These are phyloP conservation scores for Leptinotarsa juncta DNA, from an alignment of 2,888 invertebrate species.

Conservation along the genomic window DNA sequence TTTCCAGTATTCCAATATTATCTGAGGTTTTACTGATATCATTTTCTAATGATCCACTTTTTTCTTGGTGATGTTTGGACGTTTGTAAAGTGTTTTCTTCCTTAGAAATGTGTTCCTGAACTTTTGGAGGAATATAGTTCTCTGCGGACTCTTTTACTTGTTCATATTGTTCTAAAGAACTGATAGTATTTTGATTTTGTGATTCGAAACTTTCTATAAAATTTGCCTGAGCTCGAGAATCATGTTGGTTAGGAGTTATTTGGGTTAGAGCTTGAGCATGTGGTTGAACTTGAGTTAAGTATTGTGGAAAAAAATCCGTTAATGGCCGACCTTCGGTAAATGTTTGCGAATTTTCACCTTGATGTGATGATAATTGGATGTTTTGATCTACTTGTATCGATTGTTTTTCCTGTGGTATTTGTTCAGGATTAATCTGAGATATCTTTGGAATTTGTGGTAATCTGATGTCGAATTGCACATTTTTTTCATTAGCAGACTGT, in stretches of 20 bases:
- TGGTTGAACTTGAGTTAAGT: slow-evolving; percentile 2
- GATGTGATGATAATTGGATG: background rate
- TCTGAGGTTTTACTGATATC: slow-evolving; percentile 2
- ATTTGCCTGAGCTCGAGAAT: background rate
- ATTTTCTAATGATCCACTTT: slow-evolving; percentile 9
- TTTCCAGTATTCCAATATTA: background rate
- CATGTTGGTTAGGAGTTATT: background rate
- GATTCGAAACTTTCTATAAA: background rate
- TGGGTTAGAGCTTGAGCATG: slow-evolving; percentile 21
- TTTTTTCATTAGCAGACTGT: background rate
- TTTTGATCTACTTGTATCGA: slow-evolving; percentile 1
- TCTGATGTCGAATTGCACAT: background rate
- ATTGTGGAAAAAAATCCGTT: slow-evolving; percentile 16
- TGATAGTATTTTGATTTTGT: background rate
- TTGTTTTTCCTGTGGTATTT: background rate
- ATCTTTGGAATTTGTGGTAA: background rate
- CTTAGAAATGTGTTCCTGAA: background rate
- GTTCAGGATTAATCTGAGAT: background rate
- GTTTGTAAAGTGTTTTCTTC: background rate
- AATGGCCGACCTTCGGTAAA: background rate
- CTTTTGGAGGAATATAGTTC: slow-evolving; percentile 27
- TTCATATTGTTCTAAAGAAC: background rate
- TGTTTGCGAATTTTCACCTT: background rate
- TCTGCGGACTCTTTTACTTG: slow-evolving; percentile 21
- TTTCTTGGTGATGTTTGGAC: slow-evolving; percentile 23